phyloP scores from a whole-genome alignment of 2,113 vertebrate species.

The Colistium nudipinnis region DNA sequence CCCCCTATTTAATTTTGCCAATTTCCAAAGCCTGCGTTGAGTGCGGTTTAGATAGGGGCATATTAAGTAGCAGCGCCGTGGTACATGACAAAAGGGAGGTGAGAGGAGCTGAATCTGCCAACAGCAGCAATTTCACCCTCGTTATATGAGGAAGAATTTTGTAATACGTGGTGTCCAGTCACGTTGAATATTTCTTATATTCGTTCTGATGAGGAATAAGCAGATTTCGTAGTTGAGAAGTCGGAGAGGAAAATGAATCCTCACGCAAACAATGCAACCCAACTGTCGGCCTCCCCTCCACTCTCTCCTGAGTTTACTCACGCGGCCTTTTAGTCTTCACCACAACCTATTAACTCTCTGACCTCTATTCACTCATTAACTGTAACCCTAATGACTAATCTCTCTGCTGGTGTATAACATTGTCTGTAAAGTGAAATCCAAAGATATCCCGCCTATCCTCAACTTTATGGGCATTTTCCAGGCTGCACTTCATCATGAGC shows the following conservation, averaged over 20 bases:
- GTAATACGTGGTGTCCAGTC: not conserved
- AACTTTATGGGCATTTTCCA: not conserved
- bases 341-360: not conserved
- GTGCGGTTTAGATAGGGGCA: conserved; percentile 25
- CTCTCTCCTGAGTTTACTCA: not conserved
- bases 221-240: conserved; percentile 4
- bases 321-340: not conserved
- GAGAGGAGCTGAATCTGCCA: conserved; percentile 26
- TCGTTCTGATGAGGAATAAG: not conserved
- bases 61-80: conserved; percentile 32
- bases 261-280: no score
- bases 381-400: not conserved
- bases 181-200: conserved; percentile 24
- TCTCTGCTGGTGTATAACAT: not conserved
- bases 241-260: not conserved
- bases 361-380: not conserved
- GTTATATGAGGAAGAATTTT: not conserved
- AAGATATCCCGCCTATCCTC: not conserved
- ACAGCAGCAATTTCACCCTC: conserved; percentile 20
- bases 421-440: not conserved
- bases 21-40: conserved; percentile 41
- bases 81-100: conserved; percentile 26
- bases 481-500: not conserved
- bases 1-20: conserved; percentile 54
- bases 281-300: not conserved